Base-by-base conservation (phyloP, 2,113 vertebrate species). In the Porphyrio hochstetteri region DNA sequence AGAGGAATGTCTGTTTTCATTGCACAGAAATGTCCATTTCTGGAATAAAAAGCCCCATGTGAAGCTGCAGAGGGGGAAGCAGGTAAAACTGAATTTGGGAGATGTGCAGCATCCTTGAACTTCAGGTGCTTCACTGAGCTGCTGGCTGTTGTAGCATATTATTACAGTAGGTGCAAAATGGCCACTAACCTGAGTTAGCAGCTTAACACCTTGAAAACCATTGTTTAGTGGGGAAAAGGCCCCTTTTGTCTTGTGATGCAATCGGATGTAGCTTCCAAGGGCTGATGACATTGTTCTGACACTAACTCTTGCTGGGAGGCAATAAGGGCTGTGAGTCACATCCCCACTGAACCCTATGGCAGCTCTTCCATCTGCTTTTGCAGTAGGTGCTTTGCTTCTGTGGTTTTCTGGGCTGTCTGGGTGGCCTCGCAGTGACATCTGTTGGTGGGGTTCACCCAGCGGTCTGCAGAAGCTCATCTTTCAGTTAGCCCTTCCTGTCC, bases 181-280 rank as follows among this genome's bases (percentile, higher is more conserved):
- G 14, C 72, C 3, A 1, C 29, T 88, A 36, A 46, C 13, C 0
- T 33, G 46, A 50, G 36, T 53, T 71, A 76, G 53, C 57, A 53
- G 31, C 52, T 60, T 40, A 72, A 79, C 29, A 29, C 48, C 31
- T 82, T 61, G 55, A 24, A 48, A 93, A 69, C 13, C 33, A 31
- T 67, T 55, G 13, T 55, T 52, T 35, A 46, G 9, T 0, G 3
- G 48, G 25, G 33, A 71, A 29, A 56, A 75, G 38, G 38, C 7
- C 19, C 19, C 0, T 68, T 86, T 59, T 0, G 1, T 7, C 52
- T 78, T 52, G 50, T 0, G 0, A 2, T 38, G 33, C 2, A 1
- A 9, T 24, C 4, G 2, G 31, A 18, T 33, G 50, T 55, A 59
- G 64, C 4, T 6, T 7, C 18, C 8, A 27, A 8, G 46, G 69